Conservation (phyloP, 35 echinoderm and acorn worm genomes). For the Ophiothrix spiculata region DNA sequence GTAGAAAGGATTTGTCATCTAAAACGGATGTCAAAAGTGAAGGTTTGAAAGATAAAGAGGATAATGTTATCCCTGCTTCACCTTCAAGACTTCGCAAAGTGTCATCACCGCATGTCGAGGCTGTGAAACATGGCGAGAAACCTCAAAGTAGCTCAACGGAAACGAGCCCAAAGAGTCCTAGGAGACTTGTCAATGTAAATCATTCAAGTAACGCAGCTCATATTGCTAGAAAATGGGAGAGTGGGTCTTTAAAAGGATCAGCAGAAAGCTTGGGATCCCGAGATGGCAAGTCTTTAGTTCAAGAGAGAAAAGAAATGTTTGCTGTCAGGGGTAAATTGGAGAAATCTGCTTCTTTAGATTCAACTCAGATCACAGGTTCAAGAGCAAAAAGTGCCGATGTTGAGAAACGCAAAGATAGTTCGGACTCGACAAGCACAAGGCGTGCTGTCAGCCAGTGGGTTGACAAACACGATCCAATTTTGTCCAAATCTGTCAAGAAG, state of each 20-base stretch:
- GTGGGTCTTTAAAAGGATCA: neutral
- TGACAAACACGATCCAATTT: slow-evolving; percentile 5
- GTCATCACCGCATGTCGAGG: slow-evolving; percentile 13
- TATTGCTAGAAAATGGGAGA: neutral
- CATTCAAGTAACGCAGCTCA: neutral
- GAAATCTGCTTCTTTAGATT: neutral
- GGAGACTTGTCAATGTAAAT: slow-evolving; percentile 5
- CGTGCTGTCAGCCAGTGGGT: neutral
- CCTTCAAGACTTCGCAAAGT: neutral
- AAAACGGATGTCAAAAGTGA: slow-evolving; percentile 4
- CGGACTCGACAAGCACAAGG: slow-evolving; percentile 50
- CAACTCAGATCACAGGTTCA: neutral
- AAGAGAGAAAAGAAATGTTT: slow-evolving; percentile 16
- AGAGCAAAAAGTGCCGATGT: neutral
- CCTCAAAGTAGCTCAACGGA: slow-evolving; percentile 15
- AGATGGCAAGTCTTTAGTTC: neutral
- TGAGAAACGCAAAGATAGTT: slow-evolving; percentile 27
- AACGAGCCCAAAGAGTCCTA: slow-evolving; percentile 2
- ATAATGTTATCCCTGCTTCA: neutral
- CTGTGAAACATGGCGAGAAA: slow-evolving; percentile 9
- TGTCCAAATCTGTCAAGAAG: slow-evolving; percentile 7
- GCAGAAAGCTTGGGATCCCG: neutral
- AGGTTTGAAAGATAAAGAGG: slow-evolving; percentile 1
- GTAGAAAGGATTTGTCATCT: neutral
- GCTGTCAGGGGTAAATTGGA: neutral